phyloP scores from a whole-genome alignment of 2,113 vertebrate genomes.

The Leucoraja erinaceus region DNA sequence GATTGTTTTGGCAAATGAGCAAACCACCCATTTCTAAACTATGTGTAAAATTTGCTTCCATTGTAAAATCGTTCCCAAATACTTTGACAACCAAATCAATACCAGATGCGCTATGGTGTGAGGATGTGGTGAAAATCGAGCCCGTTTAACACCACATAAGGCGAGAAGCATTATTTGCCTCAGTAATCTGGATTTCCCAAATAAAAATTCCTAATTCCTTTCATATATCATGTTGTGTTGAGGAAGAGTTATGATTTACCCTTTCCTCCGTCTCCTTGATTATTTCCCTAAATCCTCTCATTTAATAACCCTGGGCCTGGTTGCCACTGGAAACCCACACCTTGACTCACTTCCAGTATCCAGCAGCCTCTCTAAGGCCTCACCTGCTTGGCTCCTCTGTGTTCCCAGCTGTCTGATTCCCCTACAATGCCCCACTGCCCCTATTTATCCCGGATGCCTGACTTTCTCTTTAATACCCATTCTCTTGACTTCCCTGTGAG shows the following conservation, averaged over 20 bases:
- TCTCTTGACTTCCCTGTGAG: no score
- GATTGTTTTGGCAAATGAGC: neutral
- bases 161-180: neutral
- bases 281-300: no score
- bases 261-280: neutral
- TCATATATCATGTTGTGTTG: neutral
- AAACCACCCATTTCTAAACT: neutral
- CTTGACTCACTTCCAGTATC: no score
- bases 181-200: neutral
- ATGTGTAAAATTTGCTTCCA: conserved; percentile 9
- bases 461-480: no score
- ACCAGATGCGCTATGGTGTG: neutral
- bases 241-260: neutral
- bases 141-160: neutral
- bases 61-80: conserved; percentile 10
- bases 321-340: no score
- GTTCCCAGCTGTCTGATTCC: neutral
- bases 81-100: conserved; percentile 4
- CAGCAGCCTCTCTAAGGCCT: neutral
- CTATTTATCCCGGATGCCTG: neutral
- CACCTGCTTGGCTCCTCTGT: neutral
- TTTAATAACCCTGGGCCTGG: no score
- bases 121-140: neutral
- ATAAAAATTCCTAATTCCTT: neutral
- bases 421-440: neutral